Evolutionary conservation across 2,888 invertebrate genomes (phyloP).

Genomic region (Phaonia tiefii): DNA sequence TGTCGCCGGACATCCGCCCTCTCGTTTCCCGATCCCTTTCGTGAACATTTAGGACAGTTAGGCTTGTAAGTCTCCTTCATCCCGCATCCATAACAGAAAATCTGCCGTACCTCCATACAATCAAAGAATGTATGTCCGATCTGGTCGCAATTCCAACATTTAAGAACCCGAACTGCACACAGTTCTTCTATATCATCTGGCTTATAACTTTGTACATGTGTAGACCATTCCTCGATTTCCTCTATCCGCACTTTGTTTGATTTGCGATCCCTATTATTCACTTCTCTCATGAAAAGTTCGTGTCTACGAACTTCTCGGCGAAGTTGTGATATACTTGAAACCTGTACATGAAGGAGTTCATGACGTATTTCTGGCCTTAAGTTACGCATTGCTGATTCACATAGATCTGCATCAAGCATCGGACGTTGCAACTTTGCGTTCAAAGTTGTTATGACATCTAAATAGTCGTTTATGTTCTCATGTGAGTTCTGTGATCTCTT

Average conservation of each 20-base stretch:
- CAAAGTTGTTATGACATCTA: background rate
- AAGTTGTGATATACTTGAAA: background rate
- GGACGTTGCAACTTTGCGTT: background rate
- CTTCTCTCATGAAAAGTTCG: slow-evolving; percentile 20
- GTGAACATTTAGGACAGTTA: background rate
- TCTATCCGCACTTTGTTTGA: background rate
- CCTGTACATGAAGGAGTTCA: slow-evolving; percentile 20
- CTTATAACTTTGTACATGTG: too few relatives aligned
- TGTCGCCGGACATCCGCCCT: slow-evolving; percentile 3
- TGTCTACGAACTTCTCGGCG: slow-evolving; percentile 16
- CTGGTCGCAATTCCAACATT: slow-evolving; percentile 31
- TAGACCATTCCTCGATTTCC: too few relatives aligned
- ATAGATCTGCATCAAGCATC: slow-evolving; percentile 24
- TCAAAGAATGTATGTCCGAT: slow-evolving; percentile 34
- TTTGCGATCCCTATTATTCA: background rate
- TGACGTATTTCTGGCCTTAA: slow-evolving; percentile 40
- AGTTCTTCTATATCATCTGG: background rate
- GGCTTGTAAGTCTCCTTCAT: slow-evolving; percentile 9
- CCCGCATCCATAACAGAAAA: slow-evolving; percentile 36
- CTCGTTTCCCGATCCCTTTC: slow-evolving; percentile 2
- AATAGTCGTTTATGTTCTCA: slow-evolving; percentile 30
- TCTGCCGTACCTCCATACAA: background rate
- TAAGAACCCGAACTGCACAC: too few relatives aligned
- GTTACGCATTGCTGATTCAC: slow-evolving; percentile 32
- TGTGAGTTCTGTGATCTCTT: slow-evolving; percentile 6